Base-by-base conservation (phyloP, 2,888 invertebrate species). In the Noctua pronuba region DNA sequence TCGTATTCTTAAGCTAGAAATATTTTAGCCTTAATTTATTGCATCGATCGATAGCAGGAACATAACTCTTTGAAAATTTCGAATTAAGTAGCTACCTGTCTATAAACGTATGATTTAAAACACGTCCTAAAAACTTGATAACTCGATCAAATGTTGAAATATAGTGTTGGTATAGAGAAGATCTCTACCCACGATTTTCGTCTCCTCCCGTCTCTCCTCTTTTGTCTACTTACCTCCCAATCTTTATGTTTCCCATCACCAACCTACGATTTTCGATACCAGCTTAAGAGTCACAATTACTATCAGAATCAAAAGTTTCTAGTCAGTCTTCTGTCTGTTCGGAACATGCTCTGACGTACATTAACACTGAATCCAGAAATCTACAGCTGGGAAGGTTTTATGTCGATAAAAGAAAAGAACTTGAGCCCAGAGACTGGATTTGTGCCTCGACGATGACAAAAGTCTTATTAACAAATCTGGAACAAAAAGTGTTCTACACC, bases 1-100 rank as follows among this genome's bases (percentile, higher is more conserved):
- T 75, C 68, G 31, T 80, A 49, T 65, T 75, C 55, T 35, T 49
- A 52, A 41, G 24, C 60, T 21, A 46, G 21, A 67, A 38, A 6
- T 2, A 7, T 75, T 69, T 80, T 64, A 58, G 64, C 41, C 0
- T 52, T 7, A 49, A 76, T 80, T 69, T 35, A 76, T 69, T 49
- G 21, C 35, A 21, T 24, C 11, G 24, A 41, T 58, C 16, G 31
- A 38, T 66, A 24, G 1, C 38, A 28, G 31, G 11, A 75, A 68
- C 55, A 66, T 66, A n/a, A 65, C 24, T 80, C 64, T 68, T 68
- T 80, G 28, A 7, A 28, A 55, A 55, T 10, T 64, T 64, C 41
- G 75, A 46, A 75, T 68, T 67, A 55, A 31, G n/a, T 16, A 16
- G 46, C 10, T 62, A 72, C 1, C 13, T n/a, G 41, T 1, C 13